Evolutionary conservation across 53 echinoderm and acorn worm species (phyloP), one percentile per base, ranked within the genome.

Genomic region (Paracentrotus lividus): DNA sequence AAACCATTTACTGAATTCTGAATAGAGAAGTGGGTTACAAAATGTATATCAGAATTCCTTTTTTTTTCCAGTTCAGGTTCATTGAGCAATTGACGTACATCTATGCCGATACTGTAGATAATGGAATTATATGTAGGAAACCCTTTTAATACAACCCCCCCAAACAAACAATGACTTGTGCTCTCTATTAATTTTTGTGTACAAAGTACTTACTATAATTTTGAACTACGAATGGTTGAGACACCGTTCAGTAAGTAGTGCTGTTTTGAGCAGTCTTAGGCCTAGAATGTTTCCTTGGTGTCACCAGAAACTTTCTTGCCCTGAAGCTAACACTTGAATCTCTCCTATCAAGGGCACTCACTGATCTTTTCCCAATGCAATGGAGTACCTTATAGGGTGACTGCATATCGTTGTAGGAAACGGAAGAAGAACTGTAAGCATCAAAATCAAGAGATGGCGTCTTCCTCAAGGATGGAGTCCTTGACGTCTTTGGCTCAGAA

Each of bases 371-470:
- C 40, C 92, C 92, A 42, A 92, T 92, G 77, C 92, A 55, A 2
- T 92, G 36, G 57, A 92, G 92, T 36, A 92, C 42, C 44, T 92
- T 92, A 26, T 92, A 92, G 24, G 92, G 78, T 15, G 92, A 92
- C 27, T 92, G 92, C 92, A 92, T 81, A 14, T 92, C 92, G 58
- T 92, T 32, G 14, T 78, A 92, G 0, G 92, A 92, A 23, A 92
- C 81, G 1, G 78, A 36, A 1, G 78, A 78, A 21, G 77, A 42
- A 0, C 2, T 2, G 57, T 38, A 32, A 33, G 58, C 49, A 36
- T 33, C 36, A 33, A 23, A 40, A 14, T 58, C 6, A 2, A 56
- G 31, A 42, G 92, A 78, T 36, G 49, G 57, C 36, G 31, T 24
- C 61, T 21, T 52, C 42, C 42, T 14, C n/a, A n/a, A 23, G n/a